Evolutionary conservation across 2,888 invertebrate species (phyloP).

Genomic region (Dysmachus trigonus): DNA sequence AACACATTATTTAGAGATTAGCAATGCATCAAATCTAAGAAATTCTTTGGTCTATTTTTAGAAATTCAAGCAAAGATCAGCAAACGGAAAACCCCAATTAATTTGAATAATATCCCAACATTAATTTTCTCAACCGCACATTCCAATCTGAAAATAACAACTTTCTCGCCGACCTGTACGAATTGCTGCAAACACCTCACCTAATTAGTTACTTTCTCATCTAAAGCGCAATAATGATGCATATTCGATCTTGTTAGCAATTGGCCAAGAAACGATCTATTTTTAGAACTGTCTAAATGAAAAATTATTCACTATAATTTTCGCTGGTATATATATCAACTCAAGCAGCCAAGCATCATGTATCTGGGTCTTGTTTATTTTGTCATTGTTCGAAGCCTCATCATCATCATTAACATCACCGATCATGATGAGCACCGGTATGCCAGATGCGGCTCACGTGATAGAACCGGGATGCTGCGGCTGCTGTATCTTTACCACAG

Average conservation of each 20-base stretch:
- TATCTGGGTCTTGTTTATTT: slow-evolving; percentile 45
- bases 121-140: neutral
- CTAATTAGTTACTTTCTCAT: slow-evolving; percentile 3
- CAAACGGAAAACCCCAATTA: neutral
- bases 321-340: neutral
- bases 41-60: neutral
- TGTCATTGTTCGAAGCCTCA: neutral
- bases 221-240: slow-evolving; percentile 23
- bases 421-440: neutral
- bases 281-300: slow-evolving; percentile 24
- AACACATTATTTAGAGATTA: neutral
- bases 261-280: slow-evolving; percentile 5
- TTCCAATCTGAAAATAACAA: neutral
- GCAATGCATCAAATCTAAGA: neutral
- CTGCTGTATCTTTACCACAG: neutral
- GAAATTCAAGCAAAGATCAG: neutral
- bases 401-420: neutral
- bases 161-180: neutral
- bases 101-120: neutral
- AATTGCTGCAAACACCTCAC: neutral
- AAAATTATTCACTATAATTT: slow-evolving; percentile 17
- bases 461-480: neutral
- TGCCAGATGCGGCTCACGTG: neutral
- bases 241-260: slow-evolving; percentile 23
- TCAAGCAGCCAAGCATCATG: neutral